Evolutionary conservation across 2,888 invertebrate genomes (phyloP).

Genomic region (Leistus spinibarbis): DNA sequence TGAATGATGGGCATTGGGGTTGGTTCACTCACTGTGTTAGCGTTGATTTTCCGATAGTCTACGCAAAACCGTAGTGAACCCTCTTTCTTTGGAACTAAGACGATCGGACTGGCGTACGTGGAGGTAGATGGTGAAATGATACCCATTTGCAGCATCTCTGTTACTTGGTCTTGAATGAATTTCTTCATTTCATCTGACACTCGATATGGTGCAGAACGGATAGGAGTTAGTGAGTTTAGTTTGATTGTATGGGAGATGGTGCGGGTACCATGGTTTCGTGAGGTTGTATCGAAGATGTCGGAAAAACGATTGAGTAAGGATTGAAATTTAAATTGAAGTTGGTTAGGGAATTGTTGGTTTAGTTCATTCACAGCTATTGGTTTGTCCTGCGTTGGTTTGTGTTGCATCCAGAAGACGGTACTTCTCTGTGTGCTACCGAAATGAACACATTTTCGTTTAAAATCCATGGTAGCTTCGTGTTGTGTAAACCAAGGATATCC

Average conservation of each 20-base stretch:
- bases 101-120: slow-evolving; percentile 41
- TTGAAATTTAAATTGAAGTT: background rate
- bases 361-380: background rate
- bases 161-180: slow-evolving; percentile 41
- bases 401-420: slow-evolving; percentile 1
- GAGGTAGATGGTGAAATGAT: slow-evolving; percentile 43
- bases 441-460: background rate
- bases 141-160: slow-evolving; percentile 42
- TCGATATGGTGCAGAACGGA: slow-evolving; percentile 43
- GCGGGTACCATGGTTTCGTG: background rate
- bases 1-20: slow-evolving; percentile 44
- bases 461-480: slow-evolving; percentile 2
- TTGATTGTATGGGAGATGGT: background rate
- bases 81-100: slow-evolving; percentile 44
- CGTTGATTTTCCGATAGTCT: slow-evolving; percentile 43
- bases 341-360: background rate
- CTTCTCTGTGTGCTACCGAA: background rate
- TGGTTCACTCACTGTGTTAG: slow-evolving; percentile 33
- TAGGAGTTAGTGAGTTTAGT: slow-evolving; percentile 24
- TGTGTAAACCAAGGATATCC: background rate
- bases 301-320: background rate
- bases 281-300: background rate
- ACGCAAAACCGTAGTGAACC: slow-evolving; percentile 43
- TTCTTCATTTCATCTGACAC: slow-evolving; percentile 41
- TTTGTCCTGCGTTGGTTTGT: background rate